Evolutionary conservation across 2,797 vertebrate species (phyloP).

Genomic region (Notolepis coatsorum): DNA sequence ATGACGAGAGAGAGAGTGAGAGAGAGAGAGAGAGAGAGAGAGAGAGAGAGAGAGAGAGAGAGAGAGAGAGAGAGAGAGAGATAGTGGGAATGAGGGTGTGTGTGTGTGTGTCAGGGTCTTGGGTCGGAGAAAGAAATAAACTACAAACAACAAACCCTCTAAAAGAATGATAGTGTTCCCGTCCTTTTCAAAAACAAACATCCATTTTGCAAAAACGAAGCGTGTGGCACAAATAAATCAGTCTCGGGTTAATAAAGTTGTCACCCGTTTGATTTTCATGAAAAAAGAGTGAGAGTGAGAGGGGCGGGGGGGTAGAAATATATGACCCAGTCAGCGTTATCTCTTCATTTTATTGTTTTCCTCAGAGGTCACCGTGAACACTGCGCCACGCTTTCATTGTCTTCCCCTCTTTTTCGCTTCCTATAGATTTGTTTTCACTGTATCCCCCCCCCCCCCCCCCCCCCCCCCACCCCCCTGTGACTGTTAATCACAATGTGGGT

Average conservation of each 20-base stretch:
- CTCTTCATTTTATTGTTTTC: conserved; percentile 53
- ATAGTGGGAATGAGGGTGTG: too few relatives aligned
- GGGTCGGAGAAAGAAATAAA: conserved; percentile 36
- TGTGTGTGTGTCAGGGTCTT: too few relatives aligned
- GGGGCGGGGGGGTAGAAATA: conserved; percentile 34
- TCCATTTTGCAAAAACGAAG: conserved; percentile 68
- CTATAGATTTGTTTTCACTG: too few relatives aligned
- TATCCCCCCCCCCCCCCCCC: too few relatives aligned
- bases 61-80: background rate
- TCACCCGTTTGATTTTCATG: conserved; percentile 58
- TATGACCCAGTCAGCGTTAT: conserved; percentile 58
- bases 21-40: background rate
- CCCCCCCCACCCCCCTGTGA: too few relatives aligned
- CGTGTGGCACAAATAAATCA: conserved; percentile 70
- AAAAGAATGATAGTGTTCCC: conserved; percentile 65
- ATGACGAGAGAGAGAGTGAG: conserved; percentile 10
- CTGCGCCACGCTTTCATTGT: conserved; percentile 21
- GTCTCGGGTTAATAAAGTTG: conserved; percentile 74
- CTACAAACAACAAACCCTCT: conserved; percentile 50
- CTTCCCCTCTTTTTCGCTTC: conserved; percentile 7
- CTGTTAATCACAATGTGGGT: too few relatives aligned
- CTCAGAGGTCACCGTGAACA: conserved; percentile 54
- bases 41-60: background rate
- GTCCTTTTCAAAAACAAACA: conserved; percentile 69
- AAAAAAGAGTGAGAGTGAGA: conserved; percentile 27